These are phyloP conservation scores for Sebastes trivittatus DNA, from an alignment of 2,797 vertebrate genomes.

Conservation along the genomic window DNA sequence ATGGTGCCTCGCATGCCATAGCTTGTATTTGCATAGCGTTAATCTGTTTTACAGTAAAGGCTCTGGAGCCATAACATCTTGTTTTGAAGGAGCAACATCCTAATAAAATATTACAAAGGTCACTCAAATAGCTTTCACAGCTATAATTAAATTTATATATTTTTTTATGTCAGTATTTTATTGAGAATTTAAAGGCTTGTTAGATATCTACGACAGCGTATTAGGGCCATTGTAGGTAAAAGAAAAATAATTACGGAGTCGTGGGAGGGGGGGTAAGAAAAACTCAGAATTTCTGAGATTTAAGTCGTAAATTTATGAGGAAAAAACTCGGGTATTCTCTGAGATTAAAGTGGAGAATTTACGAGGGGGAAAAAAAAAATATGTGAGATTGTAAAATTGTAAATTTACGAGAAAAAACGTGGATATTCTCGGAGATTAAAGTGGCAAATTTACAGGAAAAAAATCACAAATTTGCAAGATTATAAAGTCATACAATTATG, in stretches of 20 bases:
- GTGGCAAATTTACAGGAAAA: too few species aligned
- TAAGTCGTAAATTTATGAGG: too few species aligned
- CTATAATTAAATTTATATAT: constrained; percentile 17
- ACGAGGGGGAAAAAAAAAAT: too few species aligned
- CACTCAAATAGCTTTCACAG: constrained; percentile 42
- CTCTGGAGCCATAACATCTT: constrained; percentile 49
- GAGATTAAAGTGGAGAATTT: too few species aligned
- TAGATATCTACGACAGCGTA: not conserved
- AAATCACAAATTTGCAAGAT: too few species aligned
- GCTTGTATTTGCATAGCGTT: constrained; percentile 48
- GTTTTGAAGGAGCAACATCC: constrained; percentile 24
- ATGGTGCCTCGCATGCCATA: constrained; percentile 36
- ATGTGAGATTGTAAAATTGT: too few species aligned
- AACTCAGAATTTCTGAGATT: not conserved
- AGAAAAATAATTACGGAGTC: not conserved
- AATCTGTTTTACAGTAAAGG: constrained; percentile 65
- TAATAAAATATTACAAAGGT: constrained; percentile 46
- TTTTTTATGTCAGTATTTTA: not conserved
- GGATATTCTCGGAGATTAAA: too few species aligned
- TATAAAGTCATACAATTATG: too few species aligned
- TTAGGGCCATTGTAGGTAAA: not conserved
- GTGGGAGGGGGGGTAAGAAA: not conserved
- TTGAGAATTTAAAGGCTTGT: not conserved
- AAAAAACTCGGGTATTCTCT: too few species aligned
- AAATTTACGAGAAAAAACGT: too few species aligned